Base-by-base conservation (phyloP, 2,113 vertebrate genomes). In the Cygnus atratus region DNA sequence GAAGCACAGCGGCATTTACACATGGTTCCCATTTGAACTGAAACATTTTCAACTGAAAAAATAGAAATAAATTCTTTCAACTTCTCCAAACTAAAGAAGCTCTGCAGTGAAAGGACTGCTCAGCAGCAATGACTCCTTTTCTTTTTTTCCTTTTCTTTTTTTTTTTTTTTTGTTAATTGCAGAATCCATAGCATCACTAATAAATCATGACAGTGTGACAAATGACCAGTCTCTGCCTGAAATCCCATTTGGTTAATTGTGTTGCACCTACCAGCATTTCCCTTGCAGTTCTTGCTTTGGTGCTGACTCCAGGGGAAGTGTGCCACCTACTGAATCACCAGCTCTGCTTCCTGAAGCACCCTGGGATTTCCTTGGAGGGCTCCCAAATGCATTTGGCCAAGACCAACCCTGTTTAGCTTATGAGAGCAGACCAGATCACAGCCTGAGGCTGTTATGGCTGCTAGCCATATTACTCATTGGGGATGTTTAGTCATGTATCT, bases 401-500 rank as follows among this genome's bases (percentile, higher is more conserved):
- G 88, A 90, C 93, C 90, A 95, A 31, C 84, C 93, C 92, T 97
- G 87, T 76, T 93, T 95, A 89, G 94, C 88, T 96, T 95, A 95
- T 94, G 92, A 96, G 92, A 95, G 91, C 92, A 97, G 66, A 97
- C 52, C 91, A 97, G 95, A 92, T 96, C 93, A 82, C 92, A 96
- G 94, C 90, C 93, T 91, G 91, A 95, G 97, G 96, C 95, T 97
- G 96, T 96, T 95, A 81, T 97, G 97, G 96, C 96, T 93, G 72
- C 76, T 92, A 74, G 97, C 95, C 97, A 96, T 72, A 97, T 98
- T 97, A 98, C 92, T 98, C 97, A 98, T n/a, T 97, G 97, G 97
- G 93, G 90, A 97, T 96, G 90, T 91, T 98, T 98, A 98, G 97
- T 97, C 97, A 98, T 97, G 93, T 96, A 94, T 94, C 96, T 97